Conservation (phyloP, 2,113 vertebrate species). For the Vidua chalybeata region DNA sequence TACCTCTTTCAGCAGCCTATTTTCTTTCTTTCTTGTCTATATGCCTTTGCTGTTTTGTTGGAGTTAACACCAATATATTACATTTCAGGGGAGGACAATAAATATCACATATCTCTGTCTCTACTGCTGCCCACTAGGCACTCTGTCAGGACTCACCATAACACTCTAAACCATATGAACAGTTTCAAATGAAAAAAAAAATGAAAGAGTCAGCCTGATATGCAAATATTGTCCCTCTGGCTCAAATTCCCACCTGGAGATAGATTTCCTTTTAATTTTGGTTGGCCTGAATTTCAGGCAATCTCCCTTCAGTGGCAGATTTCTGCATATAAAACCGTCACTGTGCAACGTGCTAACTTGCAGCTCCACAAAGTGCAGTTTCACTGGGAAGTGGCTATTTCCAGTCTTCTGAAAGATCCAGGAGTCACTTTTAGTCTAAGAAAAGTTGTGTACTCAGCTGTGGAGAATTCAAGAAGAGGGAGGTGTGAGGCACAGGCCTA, state of each 20-base stretch:
- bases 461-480: neutral
- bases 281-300: neutral
- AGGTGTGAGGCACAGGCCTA: neutral
- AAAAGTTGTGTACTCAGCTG: neutral
- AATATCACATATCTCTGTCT: neutral
- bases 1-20: neutral
- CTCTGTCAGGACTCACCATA: neutral
- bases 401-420: neutral
- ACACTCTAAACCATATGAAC: neutral
- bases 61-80: neutral
- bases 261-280: neutral
- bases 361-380: neutral
- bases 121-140: neutral
- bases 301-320: neutral
- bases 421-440: neutral
- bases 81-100: constrained; percentile 17
- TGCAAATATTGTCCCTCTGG: neutral
- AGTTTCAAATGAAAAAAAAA: neutral
- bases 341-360: neutral
- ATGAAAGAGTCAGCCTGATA: neutral
- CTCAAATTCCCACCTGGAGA: neutral
- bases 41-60: neutral
- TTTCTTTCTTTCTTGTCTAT: neutral
- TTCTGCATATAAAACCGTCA: neutral
- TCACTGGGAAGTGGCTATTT: neutral